These are phyloP conservation scores for Mormyrops boulengeri DNA, from an alignment of 2,797 vertebrate genomes.

Conservation along the genomic window DNA sequence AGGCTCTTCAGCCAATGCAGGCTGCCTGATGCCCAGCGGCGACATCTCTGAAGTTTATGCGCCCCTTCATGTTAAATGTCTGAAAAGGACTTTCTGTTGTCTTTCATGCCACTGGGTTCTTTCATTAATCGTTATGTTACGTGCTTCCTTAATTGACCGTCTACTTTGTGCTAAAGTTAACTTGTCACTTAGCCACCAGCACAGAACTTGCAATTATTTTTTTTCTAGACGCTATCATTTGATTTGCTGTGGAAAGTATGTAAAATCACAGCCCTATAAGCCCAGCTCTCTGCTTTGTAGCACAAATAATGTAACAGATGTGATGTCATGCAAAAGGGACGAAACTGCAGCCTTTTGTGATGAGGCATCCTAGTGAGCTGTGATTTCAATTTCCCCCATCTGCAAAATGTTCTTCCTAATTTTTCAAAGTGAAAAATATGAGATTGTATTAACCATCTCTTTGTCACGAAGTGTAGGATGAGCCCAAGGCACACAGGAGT, in stretches of 20 bases:
- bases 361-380: neutral
- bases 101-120: neutral
- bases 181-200: neutral
- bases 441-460: neutral
- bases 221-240: neutral
- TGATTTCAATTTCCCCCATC: neutral
- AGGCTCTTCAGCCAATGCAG: neutral
- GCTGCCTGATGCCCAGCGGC: neutral
- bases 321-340: neutral
- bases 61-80: neutral
- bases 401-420: neutral
- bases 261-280: neutral
- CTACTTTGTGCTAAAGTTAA: neutral
- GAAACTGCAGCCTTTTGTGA: neutral
- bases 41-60: neutral
- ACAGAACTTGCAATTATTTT: neutral
- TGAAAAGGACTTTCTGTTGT: neutral
- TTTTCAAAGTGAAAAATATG: neutral
- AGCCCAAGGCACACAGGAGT: neutral
- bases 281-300: neutral
- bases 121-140: neutral
- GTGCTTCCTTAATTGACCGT: neutral
- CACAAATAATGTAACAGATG: neutral
- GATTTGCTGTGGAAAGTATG: neutral
- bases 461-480: neutral